A percentile compares a stretch with the other conserved stretches of the same genome.
Evolutionary conservation across 2,113 vertebrate genomes (phyloP).

Genomic region (human): GRCh38 chr12:54858001-54858500

Average conservation of each 20-base stretch:
- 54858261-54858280: background rate
- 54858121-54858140: background rate
- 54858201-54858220: fast-evolving
- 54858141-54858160: background rate
- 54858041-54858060: background rate
- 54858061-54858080: background rate
- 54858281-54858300: background rate
- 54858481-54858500: background rate
- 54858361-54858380: background rate
- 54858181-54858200: background rate
- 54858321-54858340: background rate
- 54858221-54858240: fast-evolving
- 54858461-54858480: background rate
- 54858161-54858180: background rate
- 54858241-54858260: background rate
- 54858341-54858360: background rate
- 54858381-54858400: background rate
- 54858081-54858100: background rate
- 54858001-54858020: background rate
- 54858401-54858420: fast-evolving
- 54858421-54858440: background rate
- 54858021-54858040: background rate
- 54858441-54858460: background rate
- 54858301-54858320: background rate
- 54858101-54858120: background rate